Evolutionary conservation across 2,888 invertebrate species (phyloP), one percentile per base, ranked within the genome.

Genomic region (Biston betularia): DNA sequence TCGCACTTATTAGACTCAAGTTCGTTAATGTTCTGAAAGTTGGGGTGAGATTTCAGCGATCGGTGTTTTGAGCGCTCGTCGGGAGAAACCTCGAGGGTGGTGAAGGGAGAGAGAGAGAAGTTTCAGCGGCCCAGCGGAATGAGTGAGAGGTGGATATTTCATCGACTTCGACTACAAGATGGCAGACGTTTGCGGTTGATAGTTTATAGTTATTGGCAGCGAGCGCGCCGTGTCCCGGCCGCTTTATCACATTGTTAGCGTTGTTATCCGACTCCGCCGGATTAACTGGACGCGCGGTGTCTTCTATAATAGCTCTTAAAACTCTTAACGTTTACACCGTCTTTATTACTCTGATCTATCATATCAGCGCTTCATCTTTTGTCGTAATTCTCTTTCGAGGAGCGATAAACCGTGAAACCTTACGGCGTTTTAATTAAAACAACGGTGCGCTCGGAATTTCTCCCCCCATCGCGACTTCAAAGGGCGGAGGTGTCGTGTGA

Each of bases 161-260:
- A 92, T 89, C 91, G 89, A 87, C 83, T 91, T 81, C 84, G 75
- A 80, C 83, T 90, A 89, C 92, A 93, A 93, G 93, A 93, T 92
- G 92, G 93, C 90, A 93, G 92, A 90, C 91, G 87, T 91, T 93
- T 90, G 93, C 87, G 93, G 93, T 89, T 91, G 92, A 92, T 93
- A 93, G 93, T 93, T 93, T 93, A 93, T 93, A 92, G 93, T 93
- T 93, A 93, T 93, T 93, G 90, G 90, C 87, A 91, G 90, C 82
- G 87, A 88, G 88, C 85, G 88, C 88, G 89, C 88, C 88, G 90
- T 88, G 90, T 87, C 88, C 88, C 84, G 83, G 85, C 85, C 88
- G 89, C 86, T 92, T 90, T 92, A 92, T 92, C 93, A 91, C 93
- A 89, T 92, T 92, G 93, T 93, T 92, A 92, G 88, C 89, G 88